phyloP scores from a whole-genome alignment of 1,140 invertebrate genomes.

The Brachionus calyciflorus region DNA sequence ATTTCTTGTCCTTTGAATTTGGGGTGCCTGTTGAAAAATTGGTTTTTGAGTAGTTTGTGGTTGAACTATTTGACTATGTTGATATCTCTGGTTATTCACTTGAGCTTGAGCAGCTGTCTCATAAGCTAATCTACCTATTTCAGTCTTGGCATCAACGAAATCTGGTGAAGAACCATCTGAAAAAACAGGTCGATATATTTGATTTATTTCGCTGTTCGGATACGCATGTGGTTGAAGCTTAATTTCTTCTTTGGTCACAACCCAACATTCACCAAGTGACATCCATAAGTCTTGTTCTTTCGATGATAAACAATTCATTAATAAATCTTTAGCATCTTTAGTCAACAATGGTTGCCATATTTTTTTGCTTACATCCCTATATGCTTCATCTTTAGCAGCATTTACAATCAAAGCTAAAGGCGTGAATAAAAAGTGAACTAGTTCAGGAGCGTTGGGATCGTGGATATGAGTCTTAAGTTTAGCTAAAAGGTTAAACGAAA shows the following conservation, averaged over 20 bases:
- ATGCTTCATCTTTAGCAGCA: neutral
- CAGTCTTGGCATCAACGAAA: neutral
- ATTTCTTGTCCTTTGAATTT: neutral
- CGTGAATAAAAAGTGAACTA: slow-evolving; percentile 35
- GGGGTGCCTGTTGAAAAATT: neutral
- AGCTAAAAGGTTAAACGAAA: slow-evolving; percentile 23
- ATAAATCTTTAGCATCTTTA: slow-evolving; percentile 13
- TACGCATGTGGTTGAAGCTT: neutral
- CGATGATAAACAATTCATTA: slow-evolving; percentile 1
- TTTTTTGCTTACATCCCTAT: slow-evolving; percentile 15
- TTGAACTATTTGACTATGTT: neutral
- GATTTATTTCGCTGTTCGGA: neutral
- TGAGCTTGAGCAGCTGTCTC: slow-evolving; percentile 7
- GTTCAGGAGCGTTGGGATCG: slow-evolving; percentile 22
- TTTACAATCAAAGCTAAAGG: slow-evolving; percentile 4
- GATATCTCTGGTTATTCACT: neutral
- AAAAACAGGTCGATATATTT: neutral
- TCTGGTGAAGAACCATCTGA: neutral
- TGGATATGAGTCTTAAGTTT: slow-evolving; percentile 1
- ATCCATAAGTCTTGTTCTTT: slow-evolving; percentile 34
- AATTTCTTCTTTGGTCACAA: neutral
- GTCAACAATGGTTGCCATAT: slow-evolving; percentile 20
- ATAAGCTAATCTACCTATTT: neutral
- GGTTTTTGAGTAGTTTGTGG: neutral
- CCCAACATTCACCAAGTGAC: neutral